A percentile compares a stretch with the other conserved stretches of the same genome.
phyloP scores from a whole-genome alignment of 1,140 invertebrate genomes.

The Zaprionus africanus region DNA sequence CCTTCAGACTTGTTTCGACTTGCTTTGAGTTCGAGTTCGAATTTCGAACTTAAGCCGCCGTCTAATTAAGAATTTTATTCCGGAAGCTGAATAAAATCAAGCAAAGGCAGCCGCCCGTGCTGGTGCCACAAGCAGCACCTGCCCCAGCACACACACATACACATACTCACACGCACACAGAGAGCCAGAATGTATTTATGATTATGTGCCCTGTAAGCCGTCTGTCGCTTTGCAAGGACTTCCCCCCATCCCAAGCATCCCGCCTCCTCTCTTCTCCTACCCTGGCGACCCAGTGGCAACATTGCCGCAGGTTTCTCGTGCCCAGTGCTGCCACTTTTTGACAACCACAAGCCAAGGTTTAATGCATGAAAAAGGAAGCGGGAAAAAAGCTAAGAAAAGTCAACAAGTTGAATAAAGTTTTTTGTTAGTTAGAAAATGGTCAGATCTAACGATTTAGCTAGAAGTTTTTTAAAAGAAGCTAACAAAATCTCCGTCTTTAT shows the following conservation, averaged over 20 bases:
- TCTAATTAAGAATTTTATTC: slow-evolving; percentile 4
- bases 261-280: not conserved
- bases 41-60: not conserved
- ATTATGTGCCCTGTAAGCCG: slow-evolving; percentile 6
- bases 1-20: not conserved
- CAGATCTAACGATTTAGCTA: too few relatives aligned
- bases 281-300: not conserved
- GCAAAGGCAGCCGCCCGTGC: not conserved
- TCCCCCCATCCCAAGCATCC: not conserved
- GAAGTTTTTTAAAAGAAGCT: too few relatives aligned
- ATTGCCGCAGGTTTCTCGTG: not conserved
- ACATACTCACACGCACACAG: not conserved
- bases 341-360: not conserved
- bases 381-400: too few relatives aligned
- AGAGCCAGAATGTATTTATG: not conserved
- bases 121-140: not conserved
- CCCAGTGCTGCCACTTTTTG: slow-evolving; percentile 3
- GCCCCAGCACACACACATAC: slow-evolving; percentile 4
- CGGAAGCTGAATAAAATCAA: not conserved
- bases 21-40: not conserved
- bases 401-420: too few relatives aligned
- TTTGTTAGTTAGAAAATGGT: too few relatives aligned
- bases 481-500: too few relatives aligned
- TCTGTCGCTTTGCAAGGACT: not conserved
- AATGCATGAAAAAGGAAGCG: too few relatives aligned